Evolutionary conservation across 2,888 invertebrate species (phyloP).

Genomic region (Apoderus coryli): DNA sequence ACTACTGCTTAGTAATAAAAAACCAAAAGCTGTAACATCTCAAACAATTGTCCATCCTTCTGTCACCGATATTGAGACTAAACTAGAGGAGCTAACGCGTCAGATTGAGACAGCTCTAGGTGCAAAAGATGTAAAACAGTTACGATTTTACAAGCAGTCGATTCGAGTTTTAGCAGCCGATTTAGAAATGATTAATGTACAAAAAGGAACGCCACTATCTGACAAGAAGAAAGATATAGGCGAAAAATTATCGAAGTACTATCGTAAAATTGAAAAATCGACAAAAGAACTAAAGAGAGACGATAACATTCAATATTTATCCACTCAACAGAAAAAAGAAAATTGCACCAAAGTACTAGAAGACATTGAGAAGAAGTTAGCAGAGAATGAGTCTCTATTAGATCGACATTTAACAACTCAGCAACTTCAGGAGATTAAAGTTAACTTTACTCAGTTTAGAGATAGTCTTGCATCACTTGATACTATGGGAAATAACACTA

Average conservation of each 20-base stretch:
- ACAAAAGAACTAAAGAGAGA: constrained; percentile 17
- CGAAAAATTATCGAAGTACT: constrained; percentile 12
- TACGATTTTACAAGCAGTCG: constrained; percentile 17
- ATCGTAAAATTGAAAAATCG: constrained; percentile 16
- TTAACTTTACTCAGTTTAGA: too few relatives aligned
- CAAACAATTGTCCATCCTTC: constrained; percentile 13
- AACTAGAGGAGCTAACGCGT: constrained; percentile 16
- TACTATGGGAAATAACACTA: constrained; percentile 15
- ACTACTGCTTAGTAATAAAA: constrained; percentile 5
- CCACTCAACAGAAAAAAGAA: constrained; percentile 14
- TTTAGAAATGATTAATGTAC: constrained; percentile 18
- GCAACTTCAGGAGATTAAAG: too few relatives aligned
- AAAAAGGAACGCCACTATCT: constrained; percentile 14
- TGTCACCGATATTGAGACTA: constrained; percentile 18
- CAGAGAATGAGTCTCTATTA: constrained; percentile 14
- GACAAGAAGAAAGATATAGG: constrained; percentile 17
- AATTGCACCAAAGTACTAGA: constrained; percentile 15
- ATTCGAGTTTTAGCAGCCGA: constrained; percentile 18
- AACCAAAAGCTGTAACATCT: constrained; percentile 3
- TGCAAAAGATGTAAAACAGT: constrained; percentile 17
- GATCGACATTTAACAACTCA: constrained; percentile 6
- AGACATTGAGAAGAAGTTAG: constrained; percentile 17
- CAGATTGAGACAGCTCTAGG: constrained; percentile 17
- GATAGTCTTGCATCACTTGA: too few relatives aligned
- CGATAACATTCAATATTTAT: constrained; percentile 15